phyloP scores from a whole-genome alignment of 2,113 vertebrate species.

The Sminthopsis crassicaudata region DNA sequence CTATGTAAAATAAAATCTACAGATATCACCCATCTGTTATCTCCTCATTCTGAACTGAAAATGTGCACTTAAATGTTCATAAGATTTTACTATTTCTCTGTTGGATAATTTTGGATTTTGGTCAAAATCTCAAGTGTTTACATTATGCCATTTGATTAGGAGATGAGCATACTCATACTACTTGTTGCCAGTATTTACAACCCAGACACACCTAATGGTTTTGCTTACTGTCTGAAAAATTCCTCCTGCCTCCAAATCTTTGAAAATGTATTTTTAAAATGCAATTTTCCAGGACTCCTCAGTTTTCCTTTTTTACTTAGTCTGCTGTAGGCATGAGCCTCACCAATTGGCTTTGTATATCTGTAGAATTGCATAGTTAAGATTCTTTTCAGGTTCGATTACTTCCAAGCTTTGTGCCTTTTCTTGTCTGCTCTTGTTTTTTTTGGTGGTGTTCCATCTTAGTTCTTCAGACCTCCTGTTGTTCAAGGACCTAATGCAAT shows the following conservation, averaged over 20 bases:
- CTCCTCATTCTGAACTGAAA: too few relatives aligned
- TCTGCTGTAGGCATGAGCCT: background rate
- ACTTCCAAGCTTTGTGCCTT: background rate
- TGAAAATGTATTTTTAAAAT: background rate
- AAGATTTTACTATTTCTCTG: too few relatives aligned
- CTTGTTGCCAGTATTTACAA: background rate
- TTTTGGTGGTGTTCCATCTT: constrained; percentile 6
- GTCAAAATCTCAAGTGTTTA: too few relatives aligned
- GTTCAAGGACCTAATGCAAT: constrained; percentile 60
- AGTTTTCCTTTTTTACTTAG: background rate
- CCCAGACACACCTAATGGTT: background rate
- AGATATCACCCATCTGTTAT: too few relatives aligned
- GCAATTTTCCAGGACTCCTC: background rate
- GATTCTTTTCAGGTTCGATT: background rate
- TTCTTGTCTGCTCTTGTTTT: background rate
- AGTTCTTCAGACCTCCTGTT: constrained; percentile 69
- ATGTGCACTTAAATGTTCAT: too few relatives aligned
- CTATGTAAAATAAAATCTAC: too few relatives aligned
- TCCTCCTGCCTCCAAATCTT: background rate
- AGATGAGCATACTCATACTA: background rate
- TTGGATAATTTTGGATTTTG: too few relatives aligned
- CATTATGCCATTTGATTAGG: background rate
- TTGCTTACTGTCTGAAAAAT: background rate
- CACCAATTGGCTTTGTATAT: constrained; percentile 40
- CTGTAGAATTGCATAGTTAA: constrained; percentile 30